phyloP scores from a whole-genome alignment of 2,888 invertebrate genomes.

The Tolmerus cingulatus region DNA sequence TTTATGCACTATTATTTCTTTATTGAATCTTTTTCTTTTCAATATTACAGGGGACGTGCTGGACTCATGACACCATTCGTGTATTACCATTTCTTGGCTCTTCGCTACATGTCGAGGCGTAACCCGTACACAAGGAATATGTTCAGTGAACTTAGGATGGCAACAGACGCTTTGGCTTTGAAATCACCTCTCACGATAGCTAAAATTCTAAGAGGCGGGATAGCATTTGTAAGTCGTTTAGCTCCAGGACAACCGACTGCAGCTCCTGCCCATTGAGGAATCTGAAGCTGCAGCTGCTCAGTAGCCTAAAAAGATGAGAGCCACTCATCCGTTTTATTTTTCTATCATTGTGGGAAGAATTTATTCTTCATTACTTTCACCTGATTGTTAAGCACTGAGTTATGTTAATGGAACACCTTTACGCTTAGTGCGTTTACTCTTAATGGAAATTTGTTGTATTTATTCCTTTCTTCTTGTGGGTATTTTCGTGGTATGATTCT shows the following conservation, averaged over 20 bases:
- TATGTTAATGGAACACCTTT: not conserved
- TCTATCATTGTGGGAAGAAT: not conserved
- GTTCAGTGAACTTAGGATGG: slow-evolving; percentile 84
- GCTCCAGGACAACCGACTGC: slow-evolving; percentile 70
- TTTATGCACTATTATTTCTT: not conserved
- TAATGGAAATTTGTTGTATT: slow-evolving; percentile 9
- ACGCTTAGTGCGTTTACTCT: not conserved
- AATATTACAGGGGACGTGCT: slow-evolving; percentile 80
- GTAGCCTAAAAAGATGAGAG: not conserved
- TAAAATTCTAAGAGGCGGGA: slow-evolving; percentile 68
- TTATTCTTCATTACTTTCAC: not conserved
- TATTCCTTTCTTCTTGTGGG: slow-evolving; percentile 3
- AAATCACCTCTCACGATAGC: slow-evolving; percentile 74
- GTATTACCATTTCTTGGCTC: slow-evolving; percentile 94
- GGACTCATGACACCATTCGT: slow-evolving; percentile 92
- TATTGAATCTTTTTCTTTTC: slow-evolving; percentile 45
- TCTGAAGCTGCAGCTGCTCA: not conserved
- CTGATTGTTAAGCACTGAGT: slow-evolving; percentile 20
- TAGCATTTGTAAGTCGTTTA: slow-evolving; percentile 78
- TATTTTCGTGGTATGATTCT: slow-evolving; percentile 30
- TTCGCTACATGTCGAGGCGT: slow-evolving; percentile 91
- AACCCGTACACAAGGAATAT: slow-evolving; percentile 96
- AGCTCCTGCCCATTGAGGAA: slow-evolving; percentile 52
- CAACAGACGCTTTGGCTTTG: slow-evolving; percentile 75
- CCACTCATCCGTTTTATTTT: not conserved